Evolutionary conservation across 2,888 invertebrate species (phyloP).

Genomic region (Lampropteryx suffumata): DNA sequence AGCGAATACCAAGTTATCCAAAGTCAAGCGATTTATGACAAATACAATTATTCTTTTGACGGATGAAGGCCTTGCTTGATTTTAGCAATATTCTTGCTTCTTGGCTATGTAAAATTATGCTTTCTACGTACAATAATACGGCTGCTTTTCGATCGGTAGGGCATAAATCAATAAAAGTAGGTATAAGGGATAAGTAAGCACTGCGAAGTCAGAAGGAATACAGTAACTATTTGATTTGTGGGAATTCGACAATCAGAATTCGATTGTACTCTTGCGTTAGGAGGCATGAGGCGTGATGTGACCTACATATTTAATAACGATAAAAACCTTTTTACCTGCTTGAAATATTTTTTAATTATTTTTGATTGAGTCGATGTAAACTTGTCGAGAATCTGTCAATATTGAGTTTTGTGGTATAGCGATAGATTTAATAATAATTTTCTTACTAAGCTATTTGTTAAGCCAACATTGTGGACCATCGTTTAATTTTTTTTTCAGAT

Average conservation of each 20-base stretch:
- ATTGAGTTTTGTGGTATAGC: slow-evolving; percentile 9
- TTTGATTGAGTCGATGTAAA: too few species aligned
- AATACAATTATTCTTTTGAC: slow-evolving; percentile 26
- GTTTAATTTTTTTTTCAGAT: slow-evolving; percentile 24
- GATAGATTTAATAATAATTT: too few species aligned
- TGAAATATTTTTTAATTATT: too few species aligned
- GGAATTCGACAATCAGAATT: slow-evolving; percentile 16
- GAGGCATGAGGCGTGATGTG: not conserved
- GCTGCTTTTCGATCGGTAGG: slow-evolving; percentile 7
- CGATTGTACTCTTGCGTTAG: slow-evolving; percentile 6
- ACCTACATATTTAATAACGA: slow-evolving; percentile 10
- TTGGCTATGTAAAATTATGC: slow-evolving; percentile 2
- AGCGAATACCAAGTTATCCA: not conserved
- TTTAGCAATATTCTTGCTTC: slow-evolving; percentile 7
- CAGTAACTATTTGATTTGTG: slow-evolving; percentile 22
- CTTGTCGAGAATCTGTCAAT: too few species aligned
- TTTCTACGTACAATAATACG: slow-evolving; percentile 2
- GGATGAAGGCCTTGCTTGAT: slow-evolving; percentile 7
- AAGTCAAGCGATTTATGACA: slow-evolving; percentile 18
- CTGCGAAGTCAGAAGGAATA: slow-evolving; percentile 12
- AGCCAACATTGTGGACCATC: slow-evolving; percentile 15
- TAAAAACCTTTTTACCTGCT: not conserved
- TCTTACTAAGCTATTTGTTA: not conserved
- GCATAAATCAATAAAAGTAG: slow-evolving; percentile 7
- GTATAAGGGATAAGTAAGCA: slow-evolving; percentile 18